Percentiles rank a stretch among this genome's conserved stretches.
Evolutionary conservation across 2,888 invertebrate species (phyloP).

Genomic region (Erebia ligea): DNA sequence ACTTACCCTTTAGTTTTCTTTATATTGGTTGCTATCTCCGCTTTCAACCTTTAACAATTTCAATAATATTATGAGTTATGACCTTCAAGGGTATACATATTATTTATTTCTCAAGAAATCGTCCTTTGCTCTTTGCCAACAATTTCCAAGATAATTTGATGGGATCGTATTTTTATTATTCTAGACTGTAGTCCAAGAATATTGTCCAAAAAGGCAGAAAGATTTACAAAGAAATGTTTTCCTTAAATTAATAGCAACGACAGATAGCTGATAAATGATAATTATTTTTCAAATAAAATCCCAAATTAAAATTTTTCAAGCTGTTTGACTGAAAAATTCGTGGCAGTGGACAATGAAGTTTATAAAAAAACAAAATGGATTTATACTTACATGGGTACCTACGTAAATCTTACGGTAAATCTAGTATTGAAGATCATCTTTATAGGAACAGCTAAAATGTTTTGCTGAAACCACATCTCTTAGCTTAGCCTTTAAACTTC

Average conservation of each 20-base stretch:
- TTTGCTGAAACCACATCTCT: not conserved
- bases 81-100: conserved; percentile 2
- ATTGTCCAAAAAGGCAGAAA: not conserved
- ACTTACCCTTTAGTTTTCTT: not conserved
- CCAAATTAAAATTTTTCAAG: too few species aligned
- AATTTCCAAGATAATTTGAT: conserved; percentile 17
- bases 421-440: not conserved
- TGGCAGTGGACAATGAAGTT: not conserved
- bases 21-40: not conserved
- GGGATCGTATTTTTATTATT: conserved; percentile 18
- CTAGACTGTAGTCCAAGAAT: conserved; percentile 19
- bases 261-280: too few species aligned
- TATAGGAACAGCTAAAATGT: not conserved
- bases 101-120: conserved; percentile 24
- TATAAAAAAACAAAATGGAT: not conserved
- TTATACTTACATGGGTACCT: too few species aligned
- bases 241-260: too few species aligned
- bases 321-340: too few species aligned
- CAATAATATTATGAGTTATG: conserved; percentile 9
- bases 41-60: conserved; percentile 17
- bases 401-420: too few species aligned
- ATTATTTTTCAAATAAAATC: too few species aligned
- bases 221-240: too few species aligned
- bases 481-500: too few species aligned
- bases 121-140: conserved; percentile 10